Percentiles rank a stretch among this genome's conserved stretches.
phyloP scores from a whole-genome alignment of 2,888 invertebrate genomes.

The Polydrusus tereticollis region DNA sequence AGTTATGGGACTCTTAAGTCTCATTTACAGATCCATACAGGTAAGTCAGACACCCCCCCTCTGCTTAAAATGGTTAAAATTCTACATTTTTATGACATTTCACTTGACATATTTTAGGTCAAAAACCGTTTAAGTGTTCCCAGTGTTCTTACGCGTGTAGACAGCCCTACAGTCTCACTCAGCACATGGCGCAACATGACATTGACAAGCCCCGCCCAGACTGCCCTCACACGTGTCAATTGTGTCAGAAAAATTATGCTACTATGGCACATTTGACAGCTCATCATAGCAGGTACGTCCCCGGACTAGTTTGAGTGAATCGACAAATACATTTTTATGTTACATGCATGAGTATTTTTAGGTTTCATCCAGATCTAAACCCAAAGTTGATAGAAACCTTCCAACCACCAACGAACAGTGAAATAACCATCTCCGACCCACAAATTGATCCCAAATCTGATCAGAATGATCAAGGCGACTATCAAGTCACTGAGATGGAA shows the following conservation, averaged over 20 bases:
- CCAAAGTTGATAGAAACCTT: background rate
- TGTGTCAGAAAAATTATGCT: constrained; percentile 43
- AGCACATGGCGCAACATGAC: constrained; percentile 61
- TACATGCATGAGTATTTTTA: background rate
- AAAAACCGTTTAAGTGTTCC: constrained; percentile 61
- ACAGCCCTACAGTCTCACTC: constrained; percentile 60
- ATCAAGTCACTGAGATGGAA: background rate
- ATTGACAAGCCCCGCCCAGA: constrained; percentile 34
- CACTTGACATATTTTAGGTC: constrained; percentile 51
- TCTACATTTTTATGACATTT: no score
- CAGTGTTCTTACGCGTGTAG: constrained; percentile 62
- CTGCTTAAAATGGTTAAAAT: no score
- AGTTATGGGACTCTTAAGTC: constrained; percentile 59
- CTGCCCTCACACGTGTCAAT: constrained; percentile 37
- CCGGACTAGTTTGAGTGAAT: no score
- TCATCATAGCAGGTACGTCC: constrained; percentile 42
- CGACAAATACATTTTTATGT: no score
- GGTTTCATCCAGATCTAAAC: constrained; percentile 2
- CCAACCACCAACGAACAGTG: background rate
- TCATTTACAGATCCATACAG: constrained; percentile 62
- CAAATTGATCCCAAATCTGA: background rate
- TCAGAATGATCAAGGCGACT: background rate
- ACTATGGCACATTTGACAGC: constrained; percentile 40
- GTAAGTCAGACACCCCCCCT: constrained; percentile 47
- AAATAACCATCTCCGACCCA: background rate